Evolutionary conservation across 2,113 vertebrate species (phyloP).

Genomic region (Dipodomys stephensi): DNA sequence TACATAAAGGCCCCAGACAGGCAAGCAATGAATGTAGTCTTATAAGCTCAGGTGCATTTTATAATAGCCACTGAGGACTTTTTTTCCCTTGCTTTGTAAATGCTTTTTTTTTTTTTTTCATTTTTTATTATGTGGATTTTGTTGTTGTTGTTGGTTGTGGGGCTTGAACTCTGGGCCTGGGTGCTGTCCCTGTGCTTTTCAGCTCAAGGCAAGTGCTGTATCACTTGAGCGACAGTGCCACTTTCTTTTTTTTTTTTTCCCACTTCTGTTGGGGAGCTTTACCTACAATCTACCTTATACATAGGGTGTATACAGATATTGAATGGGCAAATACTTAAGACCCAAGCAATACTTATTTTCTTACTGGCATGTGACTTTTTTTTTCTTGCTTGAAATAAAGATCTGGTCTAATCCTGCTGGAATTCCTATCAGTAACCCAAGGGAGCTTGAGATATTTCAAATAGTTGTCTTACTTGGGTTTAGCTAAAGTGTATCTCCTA

Average conservation of each 20-base stretch:
- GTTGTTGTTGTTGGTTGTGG: too few relatives aligned
- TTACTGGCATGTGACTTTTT: conserved; percentile 38
- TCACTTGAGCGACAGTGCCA: too few relatives aligned
- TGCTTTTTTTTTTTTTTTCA: background rate
- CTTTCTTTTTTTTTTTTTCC: background rate
- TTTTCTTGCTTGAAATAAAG: background rate
- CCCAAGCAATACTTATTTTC: background rate
- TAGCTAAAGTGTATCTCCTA: background rate
- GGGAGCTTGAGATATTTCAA: conserved; percentile 20
- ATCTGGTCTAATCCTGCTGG: conserved; percentile 11
- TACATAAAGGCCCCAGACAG: conserved; percentile 45
- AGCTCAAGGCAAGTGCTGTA: too few relatives aligned
- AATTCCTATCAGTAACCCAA: conserved; percentile 1
- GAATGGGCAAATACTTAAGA: background rate
- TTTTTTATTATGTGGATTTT: too few relatives aligned
- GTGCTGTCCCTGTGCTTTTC: too few relatives aligned
- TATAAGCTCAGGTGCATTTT: conserved; percentile 33
- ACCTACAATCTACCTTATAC: background rate
- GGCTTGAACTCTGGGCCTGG: too few relatives aligned
- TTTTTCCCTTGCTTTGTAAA: conserved; percentile 8
- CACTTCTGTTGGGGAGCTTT: background rate
- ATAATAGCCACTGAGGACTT: background rate
- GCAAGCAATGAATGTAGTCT: background rate
- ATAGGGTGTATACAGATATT: background rate
- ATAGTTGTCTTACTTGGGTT: conserved; percentile 47